A percentile compares a stretch with the other conserved stretches of the same genome.
These are phyloP conservation scores for Xanthostigma xanthostigma DNA, from an alignment of 2,888 invertebrate genomes.

Conservation along the genomic window DNA sequence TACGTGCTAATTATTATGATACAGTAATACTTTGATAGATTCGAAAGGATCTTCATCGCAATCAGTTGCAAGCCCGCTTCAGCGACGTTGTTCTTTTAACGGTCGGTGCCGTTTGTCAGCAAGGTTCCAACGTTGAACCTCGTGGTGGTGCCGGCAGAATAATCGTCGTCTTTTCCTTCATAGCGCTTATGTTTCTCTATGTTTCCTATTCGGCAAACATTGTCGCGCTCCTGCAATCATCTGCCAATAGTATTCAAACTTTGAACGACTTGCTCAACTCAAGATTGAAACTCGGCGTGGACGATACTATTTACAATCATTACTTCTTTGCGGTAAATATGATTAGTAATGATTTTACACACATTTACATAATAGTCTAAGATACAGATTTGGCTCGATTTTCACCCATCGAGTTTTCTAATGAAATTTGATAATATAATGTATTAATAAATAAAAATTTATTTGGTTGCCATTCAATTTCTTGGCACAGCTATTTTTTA, in stretches of 20 bases:
- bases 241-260: slow-evolving; percentile 38
- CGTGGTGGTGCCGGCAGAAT: slow-evolving; percentile 30
- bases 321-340: slow-evolving; percentile 46
- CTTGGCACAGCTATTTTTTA: too few species aligned
- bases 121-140: slow-evolving; percentile 31
- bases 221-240: slow-evolving; percentile 48
- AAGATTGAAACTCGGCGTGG: slow-evolving; percentile 42
- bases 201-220: slow-evolving; percentile 53
- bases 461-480: too few species aligned
- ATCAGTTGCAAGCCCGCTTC: neutral
- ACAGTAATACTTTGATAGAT: too few species aligned
- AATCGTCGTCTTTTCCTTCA: slow-evolving; percentile 20
- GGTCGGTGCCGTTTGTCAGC: slow-evolving; percentile 33
- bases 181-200: slow-evolving; percentile 39
- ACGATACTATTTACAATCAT: slow-evolving; percentile 36
- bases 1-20: too few species aligned
- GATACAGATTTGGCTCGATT: too few species aligned
- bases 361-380: too few species aligned
- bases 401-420: too few species aligned
- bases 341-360: too few species aligned
- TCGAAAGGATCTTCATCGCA: too few species aligned
- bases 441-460: too few species aligned
- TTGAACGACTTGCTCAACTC: slow-evolving; percentile 38
- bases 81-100: slow-evolving; percentile 25
- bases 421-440: too few species aligned